Conservation (phyloP, 2,797 vertebrate genomes). For the Mormyrops boulengeri region DNA sequence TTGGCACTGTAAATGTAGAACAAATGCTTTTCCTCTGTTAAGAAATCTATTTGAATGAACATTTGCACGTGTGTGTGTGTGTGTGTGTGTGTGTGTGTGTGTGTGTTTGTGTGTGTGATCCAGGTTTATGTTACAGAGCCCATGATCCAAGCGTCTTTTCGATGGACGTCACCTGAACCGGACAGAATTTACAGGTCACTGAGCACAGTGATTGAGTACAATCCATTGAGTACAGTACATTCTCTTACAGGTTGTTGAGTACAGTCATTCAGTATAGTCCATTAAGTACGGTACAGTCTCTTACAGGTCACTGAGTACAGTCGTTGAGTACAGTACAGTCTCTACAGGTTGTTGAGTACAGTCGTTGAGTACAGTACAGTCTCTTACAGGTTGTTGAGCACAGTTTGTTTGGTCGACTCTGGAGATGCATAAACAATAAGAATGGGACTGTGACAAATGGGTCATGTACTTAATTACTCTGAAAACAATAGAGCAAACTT, state of each 20-base stretch:
- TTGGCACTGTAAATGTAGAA: not conserved
- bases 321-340: not conserved
- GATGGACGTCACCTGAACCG: not conserved
- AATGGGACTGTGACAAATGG: constrained; percentile 80
- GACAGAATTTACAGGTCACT: not conserved
- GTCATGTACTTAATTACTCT: constrained; percentile 85
- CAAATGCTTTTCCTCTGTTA: not conserved
- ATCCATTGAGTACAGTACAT: not conserved
- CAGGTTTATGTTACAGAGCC: not conserved
- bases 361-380: not conserved
- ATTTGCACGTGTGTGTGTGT: not conserved
- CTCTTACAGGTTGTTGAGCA: constrained; percentile 71
- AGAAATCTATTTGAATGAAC: not conserved
- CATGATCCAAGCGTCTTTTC: not conserved
- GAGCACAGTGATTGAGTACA: not conserved
- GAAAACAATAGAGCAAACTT: constrained; percentile 79
- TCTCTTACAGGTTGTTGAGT: constrained; percentile 71
- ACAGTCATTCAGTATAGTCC: constrained; percentile 38
- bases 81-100: not conserved
- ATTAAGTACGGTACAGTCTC: not conserved
- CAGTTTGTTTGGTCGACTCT: constrained; percentile 78
- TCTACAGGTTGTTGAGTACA: not conserved
- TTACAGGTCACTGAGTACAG: constrained; percentile 54
- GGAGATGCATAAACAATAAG: constrained; percentile 79
- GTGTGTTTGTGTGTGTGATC: not conserved